Evolutionary conservation across 2,888 invertebrate species (phyloP).

Genomic region (Thera obeliscata): DNA sequence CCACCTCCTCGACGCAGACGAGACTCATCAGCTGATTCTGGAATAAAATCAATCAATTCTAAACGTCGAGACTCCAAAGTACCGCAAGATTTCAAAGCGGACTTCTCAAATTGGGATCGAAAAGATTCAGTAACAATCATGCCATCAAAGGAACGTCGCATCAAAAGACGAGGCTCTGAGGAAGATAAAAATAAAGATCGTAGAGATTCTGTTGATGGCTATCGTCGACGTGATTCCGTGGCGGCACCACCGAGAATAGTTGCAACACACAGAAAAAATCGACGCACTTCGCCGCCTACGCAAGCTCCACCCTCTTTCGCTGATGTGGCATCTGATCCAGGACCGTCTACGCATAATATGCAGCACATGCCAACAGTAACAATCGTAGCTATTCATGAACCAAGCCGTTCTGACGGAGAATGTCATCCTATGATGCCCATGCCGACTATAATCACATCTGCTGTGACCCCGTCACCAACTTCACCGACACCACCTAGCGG

Average conservation of each 20-base stretch:
- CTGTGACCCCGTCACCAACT: conserved; percentile 92
- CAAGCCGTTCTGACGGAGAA: conserved; percentile 85
- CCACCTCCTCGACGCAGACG: conserved; percentile 89
- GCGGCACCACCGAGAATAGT: conserved; percentile 86
- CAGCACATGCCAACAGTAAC: conserved; percentile 76
- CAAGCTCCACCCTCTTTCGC: conserved; percentile 82
- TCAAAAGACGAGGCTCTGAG: conserved; percentile 86
- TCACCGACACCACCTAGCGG: conserved; percentile 86
- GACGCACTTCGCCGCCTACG: conserved; percentile 72
- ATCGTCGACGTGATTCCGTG: conserved; percentile 89
- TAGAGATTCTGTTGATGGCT: conserved; percentile 88
- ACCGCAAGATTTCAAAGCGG: conserved; percentile 87
- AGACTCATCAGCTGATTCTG: conserved; percentile 94
- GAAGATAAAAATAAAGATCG: conserved; percentile 82
- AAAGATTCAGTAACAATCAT: conserved; percentile 86
- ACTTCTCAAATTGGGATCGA: conserved; percentile 89
- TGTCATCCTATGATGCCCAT: conserved; percentile 84
- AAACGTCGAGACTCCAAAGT: conserved; percentile 90
- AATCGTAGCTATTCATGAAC: conserved; percentile 75
- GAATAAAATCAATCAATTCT: conserved; percentile 90
- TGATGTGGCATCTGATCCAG: conserved; percentile 87
- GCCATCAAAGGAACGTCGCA: conserved; percentile 74
- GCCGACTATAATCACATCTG: conserved; percentile 93
- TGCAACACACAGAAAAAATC: conserved; percentile 84
- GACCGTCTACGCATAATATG: conserved; percentile 74